phyloP scores from a whole-genome alignment of 2,888 invertebrate genomes.

The Trisateles emortualis region DNA sequence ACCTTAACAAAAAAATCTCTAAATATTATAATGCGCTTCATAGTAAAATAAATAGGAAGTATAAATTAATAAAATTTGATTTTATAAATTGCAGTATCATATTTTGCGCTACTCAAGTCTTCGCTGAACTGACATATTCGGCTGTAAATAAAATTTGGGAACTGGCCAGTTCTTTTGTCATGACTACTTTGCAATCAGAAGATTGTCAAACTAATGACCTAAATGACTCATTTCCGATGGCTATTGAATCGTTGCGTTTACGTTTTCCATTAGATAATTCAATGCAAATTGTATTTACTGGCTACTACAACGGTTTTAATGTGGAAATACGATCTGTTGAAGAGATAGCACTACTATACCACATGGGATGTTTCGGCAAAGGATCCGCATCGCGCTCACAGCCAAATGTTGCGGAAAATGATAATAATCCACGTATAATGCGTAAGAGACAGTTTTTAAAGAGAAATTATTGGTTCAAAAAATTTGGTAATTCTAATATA shows the following conservation, averaged over 20 bases:
- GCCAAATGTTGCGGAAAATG: conserved; percentile 74
- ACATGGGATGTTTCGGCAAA: conserved; percentile 93
- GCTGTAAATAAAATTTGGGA: conserved; percentile 74
- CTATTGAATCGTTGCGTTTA: conserved; percentile 76
- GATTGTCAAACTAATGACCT: conserved; percentile 82
- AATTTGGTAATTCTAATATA: conserved; percentile 59
- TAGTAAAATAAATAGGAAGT: conserved; percentile 24
- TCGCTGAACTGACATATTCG: conserved; percentile 59
- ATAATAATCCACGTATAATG: conserved; percentile 77
- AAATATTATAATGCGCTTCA: conserved; percentile 36
- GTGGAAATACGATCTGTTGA: conserved; percentile 88
- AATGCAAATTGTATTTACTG: conserved; percentile 83
- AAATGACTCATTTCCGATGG: conserved; percentile 71
- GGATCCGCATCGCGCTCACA: conserved; percentile 88
- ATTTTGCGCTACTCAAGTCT: conserved; percentile 54
- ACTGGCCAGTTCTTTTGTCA: conserved; percentile 78
- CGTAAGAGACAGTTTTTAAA: conserved; percentile 88
- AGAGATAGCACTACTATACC: conserved; percentile 88
- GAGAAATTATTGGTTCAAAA: conserved; percentile 86
- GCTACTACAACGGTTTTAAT: conserved; percentile 89
- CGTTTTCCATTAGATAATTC: conserved; percentile 79
- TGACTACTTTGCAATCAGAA: conserved; percentile 75
- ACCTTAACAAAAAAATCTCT: conserved; percentile 28
- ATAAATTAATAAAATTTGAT: conserved; percentile 48
- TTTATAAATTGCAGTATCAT: conserved; percentile 64